These are phyloP conservation scores for Cnemophilus loriae DNA, from an alignment of 2,113 vertebrate genomes.

Conservation along the genomic window DNA sequence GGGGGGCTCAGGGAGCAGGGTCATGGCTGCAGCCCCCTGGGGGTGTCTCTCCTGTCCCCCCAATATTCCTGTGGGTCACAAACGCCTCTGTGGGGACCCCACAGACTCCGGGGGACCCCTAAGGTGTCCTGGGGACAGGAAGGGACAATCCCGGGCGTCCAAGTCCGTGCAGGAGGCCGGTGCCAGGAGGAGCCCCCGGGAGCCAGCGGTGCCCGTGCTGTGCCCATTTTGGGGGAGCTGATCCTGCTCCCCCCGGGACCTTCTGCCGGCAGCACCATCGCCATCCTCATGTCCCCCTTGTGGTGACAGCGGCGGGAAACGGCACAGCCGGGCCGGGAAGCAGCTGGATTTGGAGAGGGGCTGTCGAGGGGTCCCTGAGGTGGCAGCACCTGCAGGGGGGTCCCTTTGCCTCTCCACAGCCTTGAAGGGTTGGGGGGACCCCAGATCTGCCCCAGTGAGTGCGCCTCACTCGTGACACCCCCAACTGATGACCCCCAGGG, in stretches of 20 bases:
- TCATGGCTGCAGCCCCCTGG: neutral
- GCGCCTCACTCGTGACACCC: neutral
- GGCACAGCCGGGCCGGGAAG: neutral
- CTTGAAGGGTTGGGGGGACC: neutral
- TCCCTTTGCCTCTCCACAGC: neutral
- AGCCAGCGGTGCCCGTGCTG: rapidly evolving
- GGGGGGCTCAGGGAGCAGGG: neutral
- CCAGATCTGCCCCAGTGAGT: neutral
- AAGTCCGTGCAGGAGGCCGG: neutral
- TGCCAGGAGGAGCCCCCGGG: neutral
- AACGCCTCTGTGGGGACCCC: neutral
- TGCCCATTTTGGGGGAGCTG: neutral
- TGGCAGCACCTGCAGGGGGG: no score
- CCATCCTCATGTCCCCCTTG: neutral
- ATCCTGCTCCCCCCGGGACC: no score
- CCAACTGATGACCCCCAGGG: rapidly evolving
- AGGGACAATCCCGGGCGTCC: neutral
- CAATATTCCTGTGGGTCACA: neutral
- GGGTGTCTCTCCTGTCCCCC: neutral
- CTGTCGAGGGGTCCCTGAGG: no score
- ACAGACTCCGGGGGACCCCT: neutral
- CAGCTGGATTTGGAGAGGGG: neutral
- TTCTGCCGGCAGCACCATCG: neutral
- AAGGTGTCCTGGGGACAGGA: no score
- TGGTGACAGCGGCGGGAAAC: neutral